Conservation (phyloP, 2,888 invertebrate species). For the Labia minor region DNA sequence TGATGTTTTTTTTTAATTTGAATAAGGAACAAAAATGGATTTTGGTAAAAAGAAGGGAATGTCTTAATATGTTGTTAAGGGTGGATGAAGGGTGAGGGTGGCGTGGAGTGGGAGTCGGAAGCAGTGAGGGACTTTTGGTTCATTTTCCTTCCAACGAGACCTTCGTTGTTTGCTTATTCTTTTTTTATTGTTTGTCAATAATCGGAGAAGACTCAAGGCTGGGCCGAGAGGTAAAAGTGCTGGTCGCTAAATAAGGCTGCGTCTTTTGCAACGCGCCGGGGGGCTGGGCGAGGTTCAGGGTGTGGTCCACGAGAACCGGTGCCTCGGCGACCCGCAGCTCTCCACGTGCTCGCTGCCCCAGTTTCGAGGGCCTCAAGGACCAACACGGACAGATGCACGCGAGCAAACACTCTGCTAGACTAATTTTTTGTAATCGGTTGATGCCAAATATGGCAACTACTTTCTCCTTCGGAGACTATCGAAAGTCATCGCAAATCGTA, state of each 20-base stretch:
- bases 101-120: too few species aligned
- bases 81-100: too few species aligned
- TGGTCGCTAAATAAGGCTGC: slow-evolving; percentile 6
- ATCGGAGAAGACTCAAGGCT: slow-evolving; percentile 8
- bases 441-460: neutral
- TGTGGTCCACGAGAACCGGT: neutral
- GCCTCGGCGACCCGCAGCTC: neutral
- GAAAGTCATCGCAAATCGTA: slow-evolving; percentile 2
- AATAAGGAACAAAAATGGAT: too few species aligned
- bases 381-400: neutral
- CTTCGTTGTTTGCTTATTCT: neutral
- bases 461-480: neutral
- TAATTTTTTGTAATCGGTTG: slow-evolving; percentile 6
- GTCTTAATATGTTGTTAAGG: too few species aligned
- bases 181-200: slow-evolving; percentile 9
- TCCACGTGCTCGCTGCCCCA: neutral
- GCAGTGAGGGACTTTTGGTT: too few species aligned
- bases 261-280: neutral
- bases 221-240: neutral
- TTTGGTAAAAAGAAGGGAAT: too few species aligned
- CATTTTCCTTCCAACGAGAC: neutral
- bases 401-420: neutral
- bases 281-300: slow-evolving; percentile 6
- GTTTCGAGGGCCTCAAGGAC: slow-evolving; percentile 1
- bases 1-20: too few species aligned